Base-by-base conservation (phyloP, 2,888 invertebrate genomes). In the Sinohyriopsis cumingii region DNA sequence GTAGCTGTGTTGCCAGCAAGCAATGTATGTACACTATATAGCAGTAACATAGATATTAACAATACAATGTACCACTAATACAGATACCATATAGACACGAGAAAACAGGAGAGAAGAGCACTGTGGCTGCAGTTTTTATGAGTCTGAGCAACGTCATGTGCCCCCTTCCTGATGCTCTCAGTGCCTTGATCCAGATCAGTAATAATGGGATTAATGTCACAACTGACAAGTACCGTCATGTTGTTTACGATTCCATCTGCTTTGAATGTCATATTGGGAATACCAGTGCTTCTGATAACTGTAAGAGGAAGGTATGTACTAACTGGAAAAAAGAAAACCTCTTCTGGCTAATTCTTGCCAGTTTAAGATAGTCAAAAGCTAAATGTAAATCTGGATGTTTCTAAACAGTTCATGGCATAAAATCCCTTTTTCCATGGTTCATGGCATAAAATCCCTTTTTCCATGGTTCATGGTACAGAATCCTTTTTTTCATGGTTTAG, bases 111-210 rank as follows among this genome's bases (percentile, higher is more conserved):
- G 67, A 68, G 24, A 69, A 69, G 20, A 69, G 68, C 57, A 77
- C 66, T 0, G 67, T 68, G 19, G 0, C 63, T 19, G 84, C 81
- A 9, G 60, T 66, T 5, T 83, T 69, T 55, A 75, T 84, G 20
- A 81, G 78, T 28, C 69, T 83, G 65, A 76, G 75, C 63, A 82
- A 84, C 61, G 80, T 84, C 1, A 72, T 75, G 18, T 85, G 85
- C 65, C 72, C 70, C 53, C 72, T 82, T 60, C 79, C 81, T 24
- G 63, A 65, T 12, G n/a, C 71, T 28, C 63, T 71, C 25, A 83
- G 83, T 71, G 82, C 82, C 18, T 59, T 65, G 6, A 68, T 85
- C 5, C 67, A 66, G 15, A 69, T 85, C 69, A 83, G 82, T 66
- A 85, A 85, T 60, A 75, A 85, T 65, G 82, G 81, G 2, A 28